phyloP scores from a whole-genome alignment of 2,113 vertebrate genomes.

The Diadophis punctatus region DNA sequence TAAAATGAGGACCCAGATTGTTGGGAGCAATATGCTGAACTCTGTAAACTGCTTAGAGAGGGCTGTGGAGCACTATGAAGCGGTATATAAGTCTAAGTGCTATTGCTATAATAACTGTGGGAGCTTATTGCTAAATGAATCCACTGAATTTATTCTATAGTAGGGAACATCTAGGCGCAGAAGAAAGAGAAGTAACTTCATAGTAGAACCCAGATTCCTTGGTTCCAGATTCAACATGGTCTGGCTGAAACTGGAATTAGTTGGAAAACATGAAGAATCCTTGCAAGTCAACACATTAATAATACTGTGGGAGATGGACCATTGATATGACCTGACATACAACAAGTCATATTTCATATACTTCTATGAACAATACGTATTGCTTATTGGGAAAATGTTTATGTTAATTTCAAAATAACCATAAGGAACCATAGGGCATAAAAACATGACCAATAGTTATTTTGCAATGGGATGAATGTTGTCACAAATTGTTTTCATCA shows the following conservation, averaged over 20 bases:
- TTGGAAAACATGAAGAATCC: background rate
- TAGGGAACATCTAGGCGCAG: background rate
- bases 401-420: background rate
- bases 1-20: too few species aligned
- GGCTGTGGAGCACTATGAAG: too few species aligned
- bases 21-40: too few species aligned
- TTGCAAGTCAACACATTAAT: background rate
- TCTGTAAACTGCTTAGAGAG: too few species aligned
- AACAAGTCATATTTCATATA: background rate
- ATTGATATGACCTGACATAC: background rate
- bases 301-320: background rate
- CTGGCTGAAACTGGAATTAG: background rate
- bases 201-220: background rate
- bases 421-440: background rate
- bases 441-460: background rate
- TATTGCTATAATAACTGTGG: too few species aligned
- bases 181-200: background rate
- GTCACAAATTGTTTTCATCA: background rate
- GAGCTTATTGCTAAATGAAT: too few species aligned
- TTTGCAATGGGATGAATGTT: background rate
- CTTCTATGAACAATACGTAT: background rate
- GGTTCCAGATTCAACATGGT: background rate
- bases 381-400: background rate
- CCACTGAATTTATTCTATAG: too few species aligned
- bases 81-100: too few species aligned